Conservation (phyloP, 2,888 invertebrate species). For the Seira ritae region DNA sequence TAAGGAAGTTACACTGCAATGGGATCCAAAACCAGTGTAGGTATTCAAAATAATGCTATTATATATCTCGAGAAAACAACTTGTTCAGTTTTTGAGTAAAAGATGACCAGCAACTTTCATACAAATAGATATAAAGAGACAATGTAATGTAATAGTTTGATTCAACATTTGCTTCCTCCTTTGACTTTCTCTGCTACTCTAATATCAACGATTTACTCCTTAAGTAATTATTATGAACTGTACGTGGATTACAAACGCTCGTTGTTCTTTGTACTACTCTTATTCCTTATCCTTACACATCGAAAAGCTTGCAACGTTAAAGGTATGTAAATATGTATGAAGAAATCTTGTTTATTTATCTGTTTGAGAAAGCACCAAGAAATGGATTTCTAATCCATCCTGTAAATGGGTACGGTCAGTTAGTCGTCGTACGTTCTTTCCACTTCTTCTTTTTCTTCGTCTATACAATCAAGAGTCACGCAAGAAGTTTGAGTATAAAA, state of each 20-base stretch:
- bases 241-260: too few relatives aligned
- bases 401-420: not conserved
- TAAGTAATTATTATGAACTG: too few relatives aligned
- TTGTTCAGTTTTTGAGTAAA: not conserved
- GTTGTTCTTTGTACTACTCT: too few relatives aligned
- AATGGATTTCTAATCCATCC: not conserved
- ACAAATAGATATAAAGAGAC: too few relatives aligned
- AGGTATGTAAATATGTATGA: not conserved
- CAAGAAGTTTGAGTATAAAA: not conserved
- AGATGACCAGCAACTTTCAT: slow-evolving; percentile 3
- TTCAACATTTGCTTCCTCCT: too few relatives aligned
- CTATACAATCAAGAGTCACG: too few relatives aligned
- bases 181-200: too few relatives aligned
- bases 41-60: slow-evolving; percentile 8
- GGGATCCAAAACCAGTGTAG: not conserved
- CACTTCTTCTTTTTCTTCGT: too few relatives aligned
- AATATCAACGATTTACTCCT: too few relatives aligned
- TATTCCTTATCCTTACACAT: too few relatives aligned
- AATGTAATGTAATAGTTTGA: too few relatives aligned
- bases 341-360: not conserved
- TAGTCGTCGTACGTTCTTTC: not conserved
- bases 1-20: not conserved
- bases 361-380: not conserved
- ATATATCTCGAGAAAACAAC: not conserved
- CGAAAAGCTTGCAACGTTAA: too few relatives aligned